phyloP scores from a whole-genome alignment of 1,140 invertebrate species.

The Sarcophaga peregrina region DNA sequence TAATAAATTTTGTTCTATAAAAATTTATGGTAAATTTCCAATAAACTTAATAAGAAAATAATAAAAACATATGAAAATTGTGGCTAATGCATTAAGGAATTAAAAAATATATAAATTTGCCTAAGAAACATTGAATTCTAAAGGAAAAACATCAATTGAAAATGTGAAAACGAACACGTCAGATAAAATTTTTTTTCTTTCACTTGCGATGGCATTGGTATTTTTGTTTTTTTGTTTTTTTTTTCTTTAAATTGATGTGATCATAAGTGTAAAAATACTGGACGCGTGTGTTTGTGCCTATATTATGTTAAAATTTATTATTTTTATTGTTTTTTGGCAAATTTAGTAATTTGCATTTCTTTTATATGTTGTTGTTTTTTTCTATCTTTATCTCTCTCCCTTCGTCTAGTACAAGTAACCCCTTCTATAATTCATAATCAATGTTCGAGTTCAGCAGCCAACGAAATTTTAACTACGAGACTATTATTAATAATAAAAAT shows the following conservation, averaged over 20 bases:
- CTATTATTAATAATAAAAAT: not conserved
- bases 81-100: not conserved
- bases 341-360: not conserved
- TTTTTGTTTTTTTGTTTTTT: not conserved
- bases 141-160: not conserved
- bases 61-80: not conserved
- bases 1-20: conserved; percentile 22
- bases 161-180: not conserved
- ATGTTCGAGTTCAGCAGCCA: conserved; percentile 4
- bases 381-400: not conserved
- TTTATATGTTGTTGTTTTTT: not conserved
- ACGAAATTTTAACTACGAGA: not conserved
- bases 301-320: not conserved
- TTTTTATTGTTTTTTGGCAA: not conserved
- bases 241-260: not conserved
- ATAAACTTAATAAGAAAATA: not conserved
- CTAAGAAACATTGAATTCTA: not conserved
- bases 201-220: not conserved
- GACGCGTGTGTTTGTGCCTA: not conserved
- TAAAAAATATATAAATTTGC: not conserved
- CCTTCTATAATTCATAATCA: not conserved
- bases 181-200: not conserved
- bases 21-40: conserved; percentile 21
- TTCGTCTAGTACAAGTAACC: not conserved
- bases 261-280: conserved; percentile 10